These are phyloP conservation scores for Lepas anatifera DNA, from an alignment of 2,888 invertebrate genomes.

Conservation along the genomic window DNA sequence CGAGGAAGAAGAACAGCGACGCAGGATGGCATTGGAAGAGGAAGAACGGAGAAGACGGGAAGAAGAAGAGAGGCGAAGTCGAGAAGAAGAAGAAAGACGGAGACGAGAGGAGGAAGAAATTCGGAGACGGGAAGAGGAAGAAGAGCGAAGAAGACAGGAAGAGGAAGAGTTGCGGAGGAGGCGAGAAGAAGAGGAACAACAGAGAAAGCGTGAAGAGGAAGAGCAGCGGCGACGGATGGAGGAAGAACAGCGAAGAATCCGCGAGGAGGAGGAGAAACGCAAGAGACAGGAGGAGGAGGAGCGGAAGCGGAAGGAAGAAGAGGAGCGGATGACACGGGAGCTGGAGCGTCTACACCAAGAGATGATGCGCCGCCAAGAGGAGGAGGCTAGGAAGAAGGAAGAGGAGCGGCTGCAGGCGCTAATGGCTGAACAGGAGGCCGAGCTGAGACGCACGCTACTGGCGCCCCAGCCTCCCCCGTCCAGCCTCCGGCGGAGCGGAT, in stretches of 20 bases:
- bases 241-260: background rate
- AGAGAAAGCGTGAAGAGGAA: background rate
- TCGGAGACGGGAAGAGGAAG: background rate
- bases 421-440: background rate
- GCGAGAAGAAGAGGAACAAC: background rate
- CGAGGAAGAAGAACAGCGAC: background rate
- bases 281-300: background rate
- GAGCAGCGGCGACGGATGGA: background rate
- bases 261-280: background rate
- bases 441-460: background rate
- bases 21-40: background rate
- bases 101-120: background rate
- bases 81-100: background rate
- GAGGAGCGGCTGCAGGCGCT: background rate
- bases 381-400: background rate
- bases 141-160: background rate
- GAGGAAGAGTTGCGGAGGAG: background rate
- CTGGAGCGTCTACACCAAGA: background rate
- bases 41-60: background rate
- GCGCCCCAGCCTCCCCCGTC: background rate
- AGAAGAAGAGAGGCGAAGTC: background rate
- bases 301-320: background rate
- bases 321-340: background rate
- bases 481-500: background rate
- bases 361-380: background rate